These are phyloP conservation scores for Lordiphosa collinella DNA, from an alignment of 1,140 invertebrate genomes.

Conservation along the genomic window DNA sequence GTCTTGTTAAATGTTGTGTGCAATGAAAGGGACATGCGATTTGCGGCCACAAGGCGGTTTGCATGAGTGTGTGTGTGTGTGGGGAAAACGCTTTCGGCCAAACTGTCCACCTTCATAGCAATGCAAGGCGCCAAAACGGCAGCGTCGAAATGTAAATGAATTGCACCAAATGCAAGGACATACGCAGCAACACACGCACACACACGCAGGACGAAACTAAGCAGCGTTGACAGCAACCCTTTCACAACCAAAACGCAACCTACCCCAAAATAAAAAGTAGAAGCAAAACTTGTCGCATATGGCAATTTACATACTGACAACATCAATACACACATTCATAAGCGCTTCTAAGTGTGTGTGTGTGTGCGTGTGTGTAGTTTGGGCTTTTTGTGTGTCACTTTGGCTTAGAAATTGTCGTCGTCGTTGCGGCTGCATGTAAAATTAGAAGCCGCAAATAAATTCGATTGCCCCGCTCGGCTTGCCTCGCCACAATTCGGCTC, in stretches of 20 bases:
- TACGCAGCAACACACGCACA: slow-evolving; percentile 43
- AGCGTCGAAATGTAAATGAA: slow-evolving; percentile 75
- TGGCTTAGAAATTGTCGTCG: slow-evolving; percentile 71
- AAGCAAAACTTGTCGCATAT: slow-evolving; percentile 48
- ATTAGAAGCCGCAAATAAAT: slow-evolving; percentile 70
- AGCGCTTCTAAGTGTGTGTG: slow-evolving; percentile 1
- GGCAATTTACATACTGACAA: slow-evolving; percentile 73
- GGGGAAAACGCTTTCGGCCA: slow-evolving; percentile 38
- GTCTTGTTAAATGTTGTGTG: slow-evolving; percentile 48
- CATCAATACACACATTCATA: slow-evolving; percentile 40
- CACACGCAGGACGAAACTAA: slow-evolving; percentile 36
- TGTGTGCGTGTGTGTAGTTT: slow-evolving; percentile 32
- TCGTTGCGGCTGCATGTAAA: slow-evolving; percentile 53
- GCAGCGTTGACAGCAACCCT: slow-evolving; percentile 63
- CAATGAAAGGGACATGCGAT: slow-evolving; percentile 64
- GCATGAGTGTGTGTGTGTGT: slow-evolving; percentile 14
- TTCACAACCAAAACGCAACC: slow-evolving; percentile 53
- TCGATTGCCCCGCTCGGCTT: slow-evolving; percentile 67
- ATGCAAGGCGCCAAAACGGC: slow-evolving; percentile 27
- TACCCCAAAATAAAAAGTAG: slow-evolving; percentile 54
- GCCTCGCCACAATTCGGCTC: slow-evolving; percentile 54
- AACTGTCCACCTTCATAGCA: slow-evolving; percentile 39
- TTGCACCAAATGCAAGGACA: slow-evolving; percentile 74
- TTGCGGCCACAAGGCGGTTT: slow-evolving; percentile 4
- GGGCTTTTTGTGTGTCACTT: slow-evolving; percentile 68